phyloP scores from a whole-genome alignment of 2,113 vertebrate species.

The Lanius ludovicianus region DNA sequence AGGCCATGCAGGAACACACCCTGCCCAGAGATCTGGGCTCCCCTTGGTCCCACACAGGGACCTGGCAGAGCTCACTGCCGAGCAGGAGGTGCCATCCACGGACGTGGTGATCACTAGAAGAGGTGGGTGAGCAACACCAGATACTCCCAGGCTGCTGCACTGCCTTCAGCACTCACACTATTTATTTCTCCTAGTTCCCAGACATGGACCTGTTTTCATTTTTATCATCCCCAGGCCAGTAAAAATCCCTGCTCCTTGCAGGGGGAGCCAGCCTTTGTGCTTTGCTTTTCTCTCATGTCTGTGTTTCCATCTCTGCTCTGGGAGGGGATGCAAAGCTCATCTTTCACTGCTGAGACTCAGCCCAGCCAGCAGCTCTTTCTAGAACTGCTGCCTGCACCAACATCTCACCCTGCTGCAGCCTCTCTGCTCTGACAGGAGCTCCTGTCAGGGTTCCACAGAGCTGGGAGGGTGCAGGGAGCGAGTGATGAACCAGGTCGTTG shows the following conservation, averaged over 20 bases:
- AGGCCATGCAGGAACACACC: neutral
- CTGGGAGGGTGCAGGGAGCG: neutral
- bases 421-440: fast-evolving
- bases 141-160: neutral
- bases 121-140: neutral
- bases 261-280: neutral
- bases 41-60: fast-evolving
- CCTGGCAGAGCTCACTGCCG: fast-evolving
- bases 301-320: neutral
- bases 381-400: neutral
- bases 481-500: fast-evolving
- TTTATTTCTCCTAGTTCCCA: neutral
- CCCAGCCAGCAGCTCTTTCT: neutral
- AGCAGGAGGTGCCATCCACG: neutral
- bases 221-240: neutral
- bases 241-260: neutral
- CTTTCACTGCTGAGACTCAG: neutral
- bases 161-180: neutral
- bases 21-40: neutral
- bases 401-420: neutral
- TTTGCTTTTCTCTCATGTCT: fast-evolving
- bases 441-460: neutral
- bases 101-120: neutral
- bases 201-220: neutral
- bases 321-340: neutral